Conservation (phyloP, 2,888 invertebrate genomes). For the Tyria jacobaeae region DNA sequence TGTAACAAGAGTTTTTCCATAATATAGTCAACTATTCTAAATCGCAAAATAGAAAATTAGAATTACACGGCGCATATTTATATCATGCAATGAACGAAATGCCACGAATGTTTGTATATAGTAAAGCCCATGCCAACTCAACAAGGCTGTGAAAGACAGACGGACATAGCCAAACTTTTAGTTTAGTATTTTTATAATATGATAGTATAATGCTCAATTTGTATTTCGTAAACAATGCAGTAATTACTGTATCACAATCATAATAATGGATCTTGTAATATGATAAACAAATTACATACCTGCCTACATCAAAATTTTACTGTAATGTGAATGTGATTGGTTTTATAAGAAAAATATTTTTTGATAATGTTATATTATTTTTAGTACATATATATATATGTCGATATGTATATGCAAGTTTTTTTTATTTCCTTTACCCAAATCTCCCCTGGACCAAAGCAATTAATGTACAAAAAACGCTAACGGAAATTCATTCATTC, state of each 20-base stretch:
- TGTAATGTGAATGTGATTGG: conserved; percentile 50
- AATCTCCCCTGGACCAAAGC: no score
- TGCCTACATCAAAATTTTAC: conserved; percentile 46
- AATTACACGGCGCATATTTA: neutral
- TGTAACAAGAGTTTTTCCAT: neutral
- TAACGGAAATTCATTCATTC: no score
- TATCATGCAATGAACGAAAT: neutral
- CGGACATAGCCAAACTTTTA: conserved; percentile 13
- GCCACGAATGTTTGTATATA: neutral
- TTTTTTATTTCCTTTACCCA: conserved; percentile 4
- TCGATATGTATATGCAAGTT: conserved; percentile 19
- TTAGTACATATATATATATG: conserved; percentile 22
- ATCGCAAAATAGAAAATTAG: neutral
- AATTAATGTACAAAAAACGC: no score
- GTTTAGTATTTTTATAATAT: conserved; percentile 24
- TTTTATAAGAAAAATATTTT: conserved; percentile 68
- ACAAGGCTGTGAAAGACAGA: conserved; percentile 23
- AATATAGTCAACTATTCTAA: neutral
- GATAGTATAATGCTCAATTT: conserved; percentile 41
- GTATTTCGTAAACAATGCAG: conserved; percentile 42
- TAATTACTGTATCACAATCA: conserved; percentile 24
- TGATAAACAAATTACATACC: neutral
- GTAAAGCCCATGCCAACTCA: conserved; percentile 8
- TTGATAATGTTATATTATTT: conserved; percentile 64
- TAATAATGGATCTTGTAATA: neutral